phyloP scores from a whole-genome alignment of 2,888 invertebrate genomes.

The Gortyna flavago region DNA sequence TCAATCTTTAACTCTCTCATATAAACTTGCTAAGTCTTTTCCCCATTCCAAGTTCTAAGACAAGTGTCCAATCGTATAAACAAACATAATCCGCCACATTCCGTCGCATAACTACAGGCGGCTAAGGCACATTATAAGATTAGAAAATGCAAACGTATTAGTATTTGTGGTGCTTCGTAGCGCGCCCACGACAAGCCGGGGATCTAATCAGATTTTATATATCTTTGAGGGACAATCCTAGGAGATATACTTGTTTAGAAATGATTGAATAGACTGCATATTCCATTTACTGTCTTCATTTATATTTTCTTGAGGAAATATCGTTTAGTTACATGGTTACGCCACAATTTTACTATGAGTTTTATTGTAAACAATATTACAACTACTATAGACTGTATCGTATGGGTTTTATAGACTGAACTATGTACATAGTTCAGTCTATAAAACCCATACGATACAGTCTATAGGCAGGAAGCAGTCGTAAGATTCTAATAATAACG shows the following conservation, averaged over 20 bases:
- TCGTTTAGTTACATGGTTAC: conserved; percentile 2
- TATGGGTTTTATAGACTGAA: too few relatives aligned
- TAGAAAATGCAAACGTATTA: conserved; percentile 89
- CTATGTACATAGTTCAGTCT: conserved; percentile 7
- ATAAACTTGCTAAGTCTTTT: neutral
- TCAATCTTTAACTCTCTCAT: neutral
- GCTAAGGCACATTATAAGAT: conserved; percentile 89
- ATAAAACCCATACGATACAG: conserved; percentile 2
- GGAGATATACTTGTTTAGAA: conserved; percentile 42
- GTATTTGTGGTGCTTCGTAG: conserved; percentile 86
- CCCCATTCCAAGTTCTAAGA: conserved; percentile 10
- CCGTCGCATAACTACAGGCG: conserved; percentile 57
- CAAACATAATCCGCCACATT: conserved; percentile 30
- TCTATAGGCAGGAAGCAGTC: conserved; percentile 31
- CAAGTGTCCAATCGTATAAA: conserved; percentile 24
- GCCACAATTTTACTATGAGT: neutral
- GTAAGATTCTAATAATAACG: conserved; percentile 43
- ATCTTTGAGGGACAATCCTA: conserved; percentile 65
- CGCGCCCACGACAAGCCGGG: conserved; percentile 76
- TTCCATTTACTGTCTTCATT: conserved; percentile 7
- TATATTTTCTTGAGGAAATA: conserved; percentile 27
- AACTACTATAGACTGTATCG: too few relatives aligned
- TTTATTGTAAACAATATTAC: conserved; percentile 21
- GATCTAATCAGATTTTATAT: conserved; percentile 81
- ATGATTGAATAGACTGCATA: conserved; percentile 20